Conservation (phyloP, 2,888 invertebrate species). For the Dryadula phaetusa region DNA sequence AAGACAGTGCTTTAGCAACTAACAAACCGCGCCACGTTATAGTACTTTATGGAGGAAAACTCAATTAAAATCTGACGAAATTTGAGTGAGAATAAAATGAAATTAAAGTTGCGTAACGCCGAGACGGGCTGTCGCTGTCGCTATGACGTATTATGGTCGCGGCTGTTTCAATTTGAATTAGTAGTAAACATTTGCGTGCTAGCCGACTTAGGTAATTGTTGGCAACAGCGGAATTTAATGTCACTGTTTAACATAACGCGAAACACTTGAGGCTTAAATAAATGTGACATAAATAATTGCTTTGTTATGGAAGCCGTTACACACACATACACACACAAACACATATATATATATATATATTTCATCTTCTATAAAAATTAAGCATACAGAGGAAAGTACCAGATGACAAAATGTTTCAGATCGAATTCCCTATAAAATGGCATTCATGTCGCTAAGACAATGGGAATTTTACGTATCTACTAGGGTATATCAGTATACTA, state of each 20-base stretch:
- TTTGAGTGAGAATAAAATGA: constrained; percentile 64
- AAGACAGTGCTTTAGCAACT: constrained; percentile 64
- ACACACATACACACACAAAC: too few relatives aligned
- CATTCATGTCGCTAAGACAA: too few relatives aligned
- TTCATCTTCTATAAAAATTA: too few relatives aligned
- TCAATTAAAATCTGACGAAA: constrained; percentile 78
- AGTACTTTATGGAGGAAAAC: constrained; percentile 66
- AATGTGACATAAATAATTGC: constrained; percentile 15
- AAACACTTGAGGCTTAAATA: constrained; percentile 31
- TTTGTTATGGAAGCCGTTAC: neutral
- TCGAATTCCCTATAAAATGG: too few relatives aligned
- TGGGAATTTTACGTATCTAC: too few relatives aligned
- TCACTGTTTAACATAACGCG: constrained; percentile 32
- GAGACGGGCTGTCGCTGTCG: constrained; percentile 53
- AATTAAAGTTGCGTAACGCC: constrained; percentile 75
- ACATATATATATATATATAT: too few relatives aligned
- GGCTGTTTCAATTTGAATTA: constrained; percentile 52
- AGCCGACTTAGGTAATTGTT: constrained; percentile 47
- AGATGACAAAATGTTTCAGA: too few relatives aligned
- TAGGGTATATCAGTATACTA: too few relatives aligned
- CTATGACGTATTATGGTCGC: constrained; percentile 53
- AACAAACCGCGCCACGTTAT: constrained; percentile 66
- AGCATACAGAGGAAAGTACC: too few relatives aligned
- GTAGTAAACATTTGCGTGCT: constrained; percentile 47
- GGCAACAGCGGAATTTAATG: constrained; percentile 40